phyloP scores from a whole-genome alignment of 1,140 invertebrate species.

The Mercenaria mercenaria region DNA sequence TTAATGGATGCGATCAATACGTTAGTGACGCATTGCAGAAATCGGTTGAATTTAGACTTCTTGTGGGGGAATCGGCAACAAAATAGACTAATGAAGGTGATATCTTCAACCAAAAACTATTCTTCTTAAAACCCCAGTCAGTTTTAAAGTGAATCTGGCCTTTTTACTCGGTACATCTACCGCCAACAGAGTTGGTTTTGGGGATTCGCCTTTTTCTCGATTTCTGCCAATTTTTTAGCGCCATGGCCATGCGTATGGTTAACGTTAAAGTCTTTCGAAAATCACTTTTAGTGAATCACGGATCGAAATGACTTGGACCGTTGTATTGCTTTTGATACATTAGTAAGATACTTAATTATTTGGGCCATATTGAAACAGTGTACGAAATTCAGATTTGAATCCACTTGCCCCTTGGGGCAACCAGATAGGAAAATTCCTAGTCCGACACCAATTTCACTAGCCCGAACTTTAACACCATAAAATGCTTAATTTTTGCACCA shows the following conservation, averaged over 20 bases:
- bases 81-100: slow-evolving; percentile 66
- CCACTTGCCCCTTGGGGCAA: too few species aligned
- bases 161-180: not conserved
- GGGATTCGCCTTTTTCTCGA: slow-evolving; percentile 14
- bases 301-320: too few species aligned
- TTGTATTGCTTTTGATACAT: too few species aligned
- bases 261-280: slow-evolving; percentile 52
- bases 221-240: slow-evolving; percentile 63
- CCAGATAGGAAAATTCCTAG: too few species aligned
- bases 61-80: slow-evolving; percentile 71
- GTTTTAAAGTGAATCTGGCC: not conserved
- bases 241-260: slow-evolving; percentile 60
- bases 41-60: slow-evolving; percentile 76
- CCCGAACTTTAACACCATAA: too few species aligned
- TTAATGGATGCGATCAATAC: slow-evolving; percentile 76
- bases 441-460: too few species aligned
- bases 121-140: not conserved
- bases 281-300: too few species aligned
- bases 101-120: slow-evolving; percentile 38
- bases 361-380: too few species aligned
- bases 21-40: slow-evolving; percentile 74
- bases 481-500: too few species aligned
- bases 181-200: not conserved
- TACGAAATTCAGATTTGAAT: too few species aligned
- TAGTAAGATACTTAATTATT: too few species aligned